phyloP scores from a whole-genome alignment of 2,888 invertebrate species.

The Aromia moschata region DNA sequence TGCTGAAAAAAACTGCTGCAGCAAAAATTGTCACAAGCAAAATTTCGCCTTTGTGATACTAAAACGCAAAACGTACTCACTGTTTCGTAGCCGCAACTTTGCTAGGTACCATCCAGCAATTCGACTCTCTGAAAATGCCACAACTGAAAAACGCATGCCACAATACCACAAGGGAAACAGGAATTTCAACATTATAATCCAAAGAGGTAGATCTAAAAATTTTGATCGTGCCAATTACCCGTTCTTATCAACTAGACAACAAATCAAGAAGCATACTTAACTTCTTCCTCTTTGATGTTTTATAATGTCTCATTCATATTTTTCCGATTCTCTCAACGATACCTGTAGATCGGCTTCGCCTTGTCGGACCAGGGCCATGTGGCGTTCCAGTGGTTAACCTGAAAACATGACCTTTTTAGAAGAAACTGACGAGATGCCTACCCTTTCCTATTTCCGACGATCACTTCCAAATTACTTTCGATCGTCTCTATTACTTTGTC shows the following conservation, averaged over 20 bases:
- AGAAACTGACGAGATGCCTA: constrained; percentile 63
- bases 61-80: constrained; percentile 44
- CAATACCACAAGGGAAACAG: no score
- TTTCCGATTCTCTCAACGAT: constrained; percentile 45
- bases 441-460: constrained; percentile 87
- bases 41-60: not conserved
- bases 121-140: constrained; percentile 65
- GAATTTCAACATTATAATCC: constrained; percentile 25
- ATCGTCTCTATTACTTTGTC: constrained; percentile 88
- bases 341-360: constrained; percentile 69
- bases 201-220: constrained; percentile 3
- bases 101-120: constrained; percentile 64
- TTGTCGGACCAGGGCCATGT: constrained; percentile 71
- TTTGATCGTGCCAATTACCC: not conserved
- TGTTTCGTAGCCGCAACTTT: constrained; percentile 48
- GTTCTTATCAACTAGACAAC: constrained; percentile 4
- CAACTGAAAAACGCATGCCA: constrained; percentile 8
- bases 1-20: no score
- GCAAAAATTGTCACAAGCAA: not conserved
- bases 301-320: constrained; percentile 29
- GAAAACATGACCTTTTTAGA: constrained; percentile 59
- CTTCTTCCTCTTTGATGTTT: constrained; percentile 20
- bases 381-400: constrained; percentile 74
- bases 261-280: constrained; percentile 22
- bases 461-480: constrained; percentile 85